Conservation (phyloP, 2,113 vertebrate genomes). For the Alouatta palliata region DNA sequence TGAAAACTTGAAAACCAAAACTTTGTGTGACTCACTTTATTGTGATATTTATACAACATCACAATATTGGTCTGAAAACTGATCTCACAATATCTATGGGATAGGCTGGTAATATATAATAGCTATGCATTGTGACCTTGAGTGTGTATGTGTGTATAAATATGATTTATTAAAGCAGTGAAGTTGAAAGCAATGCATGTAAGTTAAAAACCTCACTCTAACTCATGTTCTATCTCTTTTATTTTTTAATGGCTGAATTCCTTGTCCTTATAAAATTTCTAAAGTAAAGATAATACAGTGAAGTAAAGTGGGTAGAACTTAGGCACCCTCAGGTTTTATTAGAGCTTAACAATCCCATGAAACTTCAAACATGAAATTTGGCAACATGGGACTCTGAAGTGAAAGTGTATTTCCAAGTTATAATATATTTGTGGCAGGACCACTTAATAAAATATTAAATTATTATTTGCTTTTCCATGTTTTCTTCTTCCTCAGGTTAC, state of each 20-base stretch:
- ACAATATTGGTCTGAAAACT: background rate
- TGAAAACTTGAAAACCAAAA: background rate
- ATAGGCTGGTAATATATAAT: background rate
- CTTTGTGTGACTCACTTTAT: background rate
- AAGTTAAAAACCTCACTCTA: background rate
- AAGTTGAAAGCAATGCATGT: background rate
- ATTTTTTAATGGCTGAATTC: background rate
- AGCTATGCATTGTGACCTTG: background rate
- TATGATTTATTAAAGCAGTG: background rate
- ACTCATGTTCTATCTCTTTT: background rate
- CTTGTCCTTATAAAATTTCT: background rate
- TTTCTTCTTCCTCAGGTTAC: background rate
- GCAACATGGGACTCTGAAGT: background rate
- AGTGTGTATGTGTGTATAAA: accelerated
- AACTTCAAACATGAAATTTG: background rate
- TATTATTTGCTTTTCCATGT: accelerated
- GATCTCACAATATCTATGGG: background rate
- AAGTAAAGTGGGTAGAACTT: background rate
- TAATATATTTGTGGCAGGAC: background rate
- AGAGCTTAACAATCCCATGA: background rate
- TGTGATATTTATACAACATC: background rate
- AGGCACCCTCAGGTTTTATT: background rate
- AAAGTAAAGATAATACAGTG: background rate
- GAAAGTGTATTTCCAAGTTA: background rate
- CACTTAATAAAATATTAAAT: background rate